These are phyloP conservation scores for Meandrusa payeni DNA, from an alignment of 2,888 invertebrate genomes.

Conservation along the genomic window DNA sequence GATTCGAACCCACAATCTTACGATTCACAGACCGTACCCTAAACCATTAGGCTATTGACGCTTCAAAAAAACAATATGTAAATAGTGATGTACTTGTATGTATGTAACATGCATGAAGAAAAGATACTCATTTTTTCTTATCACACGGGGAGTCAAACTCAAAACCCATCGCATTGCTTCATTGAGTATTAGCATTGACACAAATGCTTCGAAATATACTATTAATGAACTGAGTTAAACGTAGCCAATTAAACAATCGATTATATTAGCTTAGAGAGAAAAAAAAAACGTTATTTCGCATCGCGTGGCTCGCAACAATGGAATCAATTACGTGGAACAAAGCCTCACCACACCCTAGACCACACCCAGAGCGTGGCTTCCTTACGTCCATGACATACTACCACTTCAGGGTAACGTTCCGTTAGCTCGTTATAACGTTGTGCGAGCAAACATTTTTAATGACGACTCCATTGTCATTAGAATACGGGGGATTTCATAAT, in stretches of 20 bases:
- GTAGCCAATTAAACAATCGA: slow-evolving; percentile 7
- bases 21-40: no score
- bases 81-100: no score
- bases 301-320: slow-evolving; percentile 33
- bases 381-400: slow-evolving; percentile 33
- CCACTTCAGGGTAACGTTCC: slow-evolving; percentile 15
- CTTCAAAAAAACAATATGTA: no score
- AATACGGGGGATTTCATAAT: slow-evolving; percentile 14
- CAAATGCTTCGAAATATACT: no score
- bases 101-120: no score
- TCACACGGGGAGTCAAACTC: no score
- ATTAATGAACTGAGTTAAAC: no score
- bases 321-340: slow-evolving; percentile 32
- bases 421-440: slow-evolving; percentile 17
- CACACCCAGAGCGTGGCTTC: slow-evolving; percentile 33
- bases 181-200: no score
- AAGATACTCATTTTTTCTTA: no score
- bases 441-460: slow-evolving; percentile 23
- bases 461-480: slow-evolving; percentile 14
- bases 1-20: no score
- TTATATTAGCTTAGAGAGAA: slow-evolving; percentile 6
- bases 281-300: slow-evolving; percentile 13
- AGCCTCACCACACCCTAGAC: slow-evolving; percentile 26
- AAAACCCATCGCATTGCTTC: no score
- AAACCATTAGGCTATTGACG: no score